These are phyloP conservation scores for Mastomys coucha DNA, from an alignment of 2,113 vertebrate genomes.

Conservation along the genomic window DNA sequence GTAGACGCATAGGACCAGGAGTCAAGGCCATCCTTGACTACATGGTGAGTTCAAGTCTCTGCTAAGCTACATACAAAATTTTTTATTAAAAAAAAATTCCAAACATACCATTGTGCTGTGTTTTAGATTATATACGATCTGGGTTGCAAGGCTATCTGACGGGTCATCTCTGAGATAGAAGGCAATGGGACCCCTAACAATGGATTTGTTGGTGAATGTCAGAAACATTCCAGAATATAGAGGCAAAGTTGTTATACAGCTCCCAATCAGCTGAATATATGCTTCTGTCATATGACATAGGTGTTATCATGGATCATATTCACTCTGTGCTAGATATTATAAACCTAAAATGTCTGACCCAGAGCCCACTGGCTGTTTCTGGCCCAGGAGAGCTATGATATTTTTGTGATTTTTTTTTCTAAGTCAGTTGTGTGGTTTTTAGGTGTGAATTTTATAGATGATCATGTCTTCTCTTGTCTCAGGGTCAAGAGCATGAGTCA, in stretches of 20 bases:
- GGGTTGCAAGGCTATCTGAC: neutral
- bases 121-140: neutral
- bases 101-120: neutral
- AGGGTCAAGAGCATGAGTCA: neutral
- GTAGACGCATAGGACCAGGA: neutral
- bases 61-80: neutral
- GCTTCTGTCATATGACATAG: neutral
- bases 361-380: neutral
- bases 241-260: neutral
- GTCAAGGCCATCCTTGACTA: neutral
- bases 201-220: neutral
- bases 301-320: neutral
- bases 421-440: neutral
- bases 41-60: neutral
- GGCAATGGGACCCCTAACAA: neutral
- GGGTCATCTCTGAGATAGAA: neutral
- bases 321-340: neutral
- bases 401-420: neutral
- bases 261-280: neutral
- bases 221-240: neutral
- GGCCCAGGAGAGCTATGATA: neutral
- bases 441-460: neutral
- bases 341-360: neutral
- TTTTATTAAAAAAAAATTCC: neutral
- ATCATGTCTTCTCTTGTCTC: neutral